Evolutionary conservation across 2,113 vertebrate species (phyloP).

Genomic region (Anser brachyrhynchus): DNA sequence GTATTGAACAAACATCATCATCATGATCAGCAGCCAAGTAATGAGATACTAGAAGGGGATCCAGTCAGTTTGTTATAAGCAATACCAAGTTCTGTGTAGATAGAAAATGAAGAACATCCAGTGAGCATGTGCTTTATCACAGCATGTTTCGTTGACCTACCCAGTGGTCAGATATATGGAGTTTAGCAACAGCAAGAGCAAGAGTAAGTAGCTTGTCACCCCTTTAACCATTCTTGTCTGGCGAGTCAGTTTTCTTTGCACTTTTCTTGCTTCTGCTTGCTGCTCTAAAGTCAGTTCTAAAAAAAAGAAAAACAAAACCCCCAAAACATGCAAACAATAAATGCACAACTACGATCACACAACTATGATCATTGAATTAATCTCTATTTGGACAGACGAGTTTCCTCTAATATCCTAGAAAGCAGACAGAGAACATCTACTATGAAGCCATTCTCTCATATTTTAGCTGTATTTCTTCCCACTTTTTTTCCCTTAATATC

Average conservation of each 20-base stretch:
- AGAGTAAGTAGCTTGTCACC: not conserved
- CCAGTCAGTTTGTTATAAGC: not conserved
- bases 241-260: not conserved
- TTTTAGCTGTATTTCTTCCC: not conserved
- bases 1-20: not conserved
- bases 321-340: not conserved
- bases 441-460: not conserved
- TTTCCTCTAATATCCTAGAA: not conserved
- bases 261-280: constrained; percentile 2
- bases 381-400: not conserved
- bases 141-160: not conserved
- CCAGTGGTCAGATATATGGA: not conserved
- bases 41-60: not conserved
- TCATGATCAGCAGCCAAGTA: not conserved
- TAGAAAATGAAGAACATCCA: constrained; percentile 3
- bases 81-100: not conserved
- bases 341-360: not conserved
- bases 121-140: not conserved
- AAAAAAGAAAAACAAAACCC: not conserved
- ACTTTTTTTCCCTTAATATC: not conserved
- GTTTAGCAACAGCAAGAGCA: not conserved
- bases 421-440: not conserved
- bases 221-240: not conserved
- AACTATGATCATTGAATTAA: not conserved
- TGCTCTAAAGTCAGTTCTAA: not conserved